Conservation (phyloP, 2,888 invertebrate species). For the Galeruca laticollis region DNA sequence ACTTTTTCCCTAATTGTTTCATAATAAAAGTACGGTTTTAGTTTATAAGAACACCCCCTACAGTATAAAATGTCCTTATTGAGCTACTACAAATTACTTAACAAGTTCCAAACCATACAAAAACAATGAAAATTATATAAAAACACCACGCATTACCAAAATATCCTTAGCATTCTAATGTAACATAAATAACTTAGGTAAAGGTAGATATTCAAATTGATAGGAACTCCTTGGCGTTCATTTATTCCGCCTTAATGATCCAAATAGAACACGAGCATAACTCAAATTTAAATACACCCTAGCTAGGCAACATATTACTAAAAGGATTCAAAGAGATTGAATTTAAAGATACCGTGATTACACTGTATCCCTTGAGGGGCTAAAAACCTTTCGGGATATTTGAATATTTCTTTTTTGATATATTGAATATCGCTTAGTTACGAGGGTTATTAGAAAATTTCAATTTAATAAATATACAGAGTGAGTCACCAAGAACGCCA, state of each 20-base stretch:
- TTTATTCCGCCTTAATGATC: slow-evolving; percentile 42
- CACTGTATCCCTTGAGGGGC: slow-evolving; percentile 37
- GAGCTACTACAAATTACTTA: too few species aligned
- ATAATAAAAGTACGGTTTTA: too few species aligned
- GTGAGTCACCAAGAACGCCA: too few species aligned
- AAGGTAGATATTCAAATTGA: slow-evolving; percentile 43
- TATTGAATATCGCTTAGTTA: slow-evolving; percentile 38
- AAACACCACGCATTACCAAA: neutral
- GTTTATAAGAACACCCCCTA: too few species aligned
- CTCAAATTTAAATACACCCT: slow-evolving; percentile 44
- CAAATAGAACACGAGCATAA: slow-evolving; percentile 43
- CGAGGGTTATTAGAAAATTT: slow-evolving; percentile 5
- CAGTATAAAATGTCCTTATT: too few species aligned
- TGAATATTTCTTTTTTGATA: slow-evolving; percentile 40
- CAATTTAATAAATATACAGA: too few species aligned
- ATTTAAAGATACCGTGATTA: slow-evolving; percentile 44
- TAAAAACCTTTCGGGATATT: slow-evolving; percentile 39
- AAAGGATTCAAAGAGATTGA: slow-evolving; percentile 43
- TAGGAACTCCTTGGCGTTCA: slow-evolving; percentile 29
- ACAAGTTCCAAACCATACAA: too few species aligned
- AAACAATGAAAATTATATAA: too few species aligned
- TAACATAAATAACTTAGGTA: slow-evolving; percentile 38
- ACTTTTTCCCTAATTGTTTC: too few species aligned
- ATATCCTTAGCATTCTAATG: slow-evolving; percentile 3
- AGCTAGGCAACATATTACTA: slow-evolving; percentile 37